Base-by-base conservation (phyloP, 53 echinoderm and acorn worm species). In the Hippasteria phrygiana region DNA sequence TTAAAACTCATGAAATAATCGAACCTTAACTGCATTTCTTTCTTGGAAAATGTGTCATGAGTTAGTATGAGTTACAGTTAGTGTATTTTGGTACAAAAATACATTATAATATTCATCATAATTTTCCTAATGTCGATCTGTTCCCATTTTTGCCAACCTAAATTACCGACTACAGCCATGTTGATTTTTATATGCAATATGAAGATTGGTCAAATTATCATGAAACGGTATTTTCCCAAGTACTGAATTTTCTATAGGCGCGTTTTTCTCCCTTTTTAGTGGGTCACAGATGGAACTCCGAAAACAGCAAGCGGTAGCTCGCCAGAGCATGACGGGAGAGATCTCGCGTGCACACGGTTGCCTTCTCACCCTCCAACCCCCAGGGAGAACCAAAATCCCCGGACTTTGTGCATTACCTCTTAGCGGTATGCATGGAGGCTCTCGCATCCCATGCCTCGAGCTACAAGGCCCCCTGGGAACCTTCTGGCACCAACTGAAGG, bases 261-360 rank as follows among this genome's bases (percentile, higher is more conserved):
- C 3, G 2, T 24, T 18, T 4, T 66, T 43, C 66, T 39, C 40
- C 42, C 5, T 72, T 65, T 45, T 18, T 43, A 66, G 81, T 43
- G 85, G 85, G 85, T 71, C 85, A 85, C 85, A 85, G 85, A 85
- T 85, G 85, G 85, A 71, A 16, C 50, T 43, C 69, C 45, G 46
- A 45, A 45, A 66, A 83, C 9, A 10, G 59, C 66, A 26, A 83
- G 67, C 71, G 85, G 85, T 12, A 28, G 34, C 36, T 85, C 85
- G 70, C 6, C 53, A 20, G 85, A 71, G 70, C 70, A 38, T 85
- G 71, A 85, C 85, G 85, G 85, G 85, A 36, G 65, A 83, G 51
- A 85, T 6, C 48, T 45, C 85, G 51, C 70, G 33, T 34, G 50
- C 85, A 37, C 85, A 69, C 85, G 85, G 85, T 37, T 48, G 71